Percentiles rank a stretch among this genome's conserved stretches.
phyloP scores from a whole-genome alignment of 2,888 invertebrate species.

The Leucophenga maculata region DNA sequence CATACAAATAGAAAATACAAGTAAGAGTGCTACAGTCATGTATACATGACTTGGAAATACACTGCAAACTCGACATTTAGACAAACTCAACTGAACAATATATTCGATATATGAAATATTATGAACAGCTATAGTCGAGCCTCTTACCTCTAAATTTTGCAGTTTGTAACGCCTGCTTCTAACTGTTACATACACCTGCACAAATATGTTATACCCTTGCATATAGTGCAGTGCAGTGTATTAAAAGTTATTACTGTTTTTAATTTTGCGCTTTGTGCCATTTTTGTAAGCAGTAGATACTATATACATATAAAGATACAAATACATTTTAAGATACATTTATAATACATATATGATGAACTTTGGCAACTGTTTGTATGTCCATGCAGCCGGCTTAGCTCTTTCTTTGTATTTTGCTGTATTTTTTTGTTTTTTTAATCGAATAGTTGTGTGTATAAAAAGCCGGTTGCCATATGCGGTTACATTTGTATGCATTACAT shows the following conservation, averaged over 20 bases:
- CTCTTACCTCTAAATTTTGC: too few species aligned
- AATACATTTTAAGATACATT: not conserved
- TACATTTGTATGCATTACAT: slow-evolving; percentile 11
- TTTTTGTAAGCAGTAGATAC: slow-evolving; percentile 1
- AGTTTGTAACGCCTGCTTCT: too few species aligned
- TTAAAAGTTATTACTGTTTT: slow-evolving; percentile 14
- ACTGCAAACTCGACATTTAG: too few species aligned
- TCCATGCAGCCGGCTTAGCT: too few species aligned
- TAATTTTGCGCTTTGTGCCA: slow-evolving; percentile 24
- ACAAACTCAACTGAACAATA: too few species aligned
- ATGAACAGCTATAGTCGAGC: too few species aligned
- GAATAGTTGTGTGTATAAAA: slow-evolving; percentile 1
- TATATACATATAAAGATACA: not conserved
- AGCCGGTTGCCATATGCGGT: slow-evolving; percentile 31
- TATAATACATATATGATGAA: not conserved
- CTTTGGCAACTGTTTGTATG: slow-evolving; percentile 16
- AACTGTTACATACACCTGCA: too few species aligned
- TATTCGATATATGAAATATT: too few species aligned
- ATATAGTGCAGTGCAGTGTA: too few species aligned
- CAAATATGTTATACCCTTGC: too few species aligned
- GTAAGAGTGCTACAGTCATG: too few species aligned
- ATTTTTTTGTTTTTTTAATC: not conserved
- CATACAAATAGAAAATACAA: not conserved
- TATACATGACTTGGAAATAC: too few species aligned
- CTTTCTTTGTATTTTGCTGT: slow-evolving; percentile 1